Evolutionary conservation across 2,888 invertebrate genomes (phyloP), one percentile per base, ranked within the genome.

Genomic region (Lumbricus terrestris): DNA sequence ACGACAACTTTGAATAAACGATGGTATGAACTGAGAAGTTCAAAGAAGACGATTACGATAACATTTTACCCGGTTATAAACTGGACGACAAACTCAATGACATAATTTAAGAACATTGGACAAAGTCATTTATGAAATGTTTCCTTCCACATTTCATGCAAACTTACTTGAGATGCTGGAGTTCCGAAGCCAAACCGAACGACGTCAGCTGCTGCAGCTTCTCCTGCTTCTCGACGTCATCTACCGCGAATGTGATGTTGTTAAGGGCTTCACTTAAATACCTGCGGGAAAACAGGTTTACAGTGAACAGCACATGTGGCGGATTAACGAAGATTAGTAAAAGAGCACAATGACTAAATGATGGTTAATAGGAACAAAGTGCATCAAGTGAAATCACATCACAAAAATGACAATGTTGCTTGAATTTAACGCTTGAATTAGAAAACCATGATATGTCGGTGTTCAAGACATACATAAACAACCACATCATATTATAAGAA

Each of bases 121-220:
- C 54, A 69, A 8, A 69, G 29, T n/a, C 69, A 11, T 69, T 69
- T n/a, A 69, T 29, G n/a, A 69, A 69, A 6, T 69, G 69, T n/a
- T n/a, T n/a, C 69, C 6, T n/a, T n/a, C 69, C 6, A n/a, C n/a
- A 69, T 69, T n/a, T 69, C n/a, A 69, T 6, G 29, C 15, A 89
- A 34, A 96, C 91, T 96, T 96, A 95, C 95, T 96, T 96, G 69
- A 97, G 93, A 97, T 97, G 97, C 29, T 96, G 95, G 0, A 96
- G 95, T 94, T 97, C 97, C 69, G 96, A 95, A 6, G 96, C 96
- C 90, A 97, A 96, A 93, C 97, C 96, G 89, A 92, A 92, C 0
- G 92, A 91, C 29, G 93, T 83, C 40, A 94, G 90, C 88, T 92
- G 91, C 20, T 92, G 90, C 37, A 93, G 89, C 90, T 92, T 91